Base-by-base conservation (phyloP, 2,113 vertebrate species). In the Saguinus imperator region DNA sequence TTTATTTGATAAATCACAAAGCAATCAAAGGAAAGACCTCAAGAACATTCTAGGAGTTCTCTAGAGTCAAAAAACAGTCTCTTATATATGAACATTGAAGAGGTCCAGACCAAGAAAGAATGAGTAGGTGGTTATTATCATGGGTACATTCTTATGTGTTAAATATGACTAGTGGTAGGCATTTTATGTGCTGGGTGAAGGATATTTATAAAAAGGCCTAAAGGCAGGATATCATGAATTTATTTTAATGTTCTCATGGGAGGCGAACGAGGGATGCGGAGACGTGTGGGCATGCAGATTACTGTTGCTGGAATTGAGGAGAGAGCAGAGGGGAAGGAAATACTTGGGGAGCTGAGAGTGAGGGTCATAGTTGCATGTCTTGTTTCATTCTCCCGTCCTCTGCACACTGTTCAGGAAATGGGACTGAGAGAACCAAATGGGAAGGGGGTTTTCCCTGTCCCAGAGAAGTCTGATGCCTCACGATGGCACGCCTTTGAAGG, bases 1-100 rank as follows among this genome's bases (percentile, higher is more conserved):
- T 72, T 7, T 61, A 4, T 66, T 87, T 35, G 58, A 85, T n/a
- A 88, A 87, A 86, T 64, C 35, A 94, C 82, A 82, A 45, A 45
- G 55, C 13, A 40, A 86, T 83, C 21, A 37, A 88, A 93, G 37
- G 17, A 57, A 94, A 58, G 12, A 72, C 72, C 10, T 81, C 17
- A 72, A 48, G 12, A 93, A 50, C 23, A 7, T 90, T 94, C 52
- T n/a, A 13, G 35, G 81, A 45, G 13, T 25, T 55, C 72, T 75
- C 27, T 13, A 37, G n/a, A 52, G 17, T 75, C 35, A 85, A 92
- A 75, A n/a, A 27, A n/a, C 35, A 61, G 82, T 50, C 79, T 21
- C 4, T 40, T 87, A 9, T 12, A 32, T 16, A 29, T 29, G 72
- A 76, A 14, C 25, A 21, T 40, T 61, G 25, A 37, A 80, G 77